These are phyloP conservation scores for Lasioglossum morio DNA, from an alignment of 2,888 invertebrate genomes.

Conservation along the genomic window DNA sequence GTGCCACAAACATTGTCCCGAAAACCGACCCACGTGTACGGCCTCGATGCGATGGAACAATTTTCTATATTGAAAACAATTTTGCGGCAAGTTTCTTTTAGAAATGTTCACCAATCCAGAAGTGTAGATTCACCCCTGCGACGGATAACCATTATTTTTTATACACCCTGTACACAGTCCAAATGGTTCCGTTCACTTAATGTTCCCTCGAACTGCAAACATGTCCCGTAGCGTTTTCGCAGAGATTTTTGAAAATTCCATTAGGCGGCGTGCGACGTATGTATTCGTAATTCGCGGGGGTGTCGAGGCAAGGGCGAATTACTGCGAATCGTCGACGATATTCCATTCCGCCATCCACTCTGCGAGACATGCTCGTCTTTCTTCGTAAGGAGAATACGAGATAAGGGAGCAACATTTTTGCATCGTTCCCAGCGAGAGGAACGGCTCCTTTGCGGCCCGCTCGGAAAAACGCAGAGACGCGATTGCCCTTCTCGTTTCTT, in stretches of 20 bases:
- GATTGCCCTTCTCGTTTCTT: slow-evolving; percentile 40
- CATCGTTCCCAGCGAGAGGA: slow-evolving; percentile 27
- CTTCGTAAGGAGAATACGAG: slow-evolving; percentile 44
- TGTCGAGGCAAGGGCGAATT: neutral
- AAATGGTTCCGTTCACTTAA: too few relatives aligned
- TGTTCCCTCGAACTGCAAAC: too few relatives aligned
- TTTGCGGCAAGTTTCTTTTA: too few relatives aligned
- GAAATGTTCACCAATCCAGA: too few relatives aligned
- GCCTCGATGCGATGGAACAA: too few relatives aligned
- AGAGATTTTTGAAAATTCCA: slow-evolving; percentile 5
- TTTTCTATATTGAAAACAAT: too few relatives aligned
- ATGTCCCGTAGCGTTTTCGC: neutral
- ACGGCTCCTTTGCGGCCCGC: slow-evolving; percentile 26
- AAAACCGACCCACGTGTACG: too few relatives aligned
- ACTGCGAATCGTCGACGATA: neutral
- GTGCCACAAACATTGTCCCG: too few relatives aligned
- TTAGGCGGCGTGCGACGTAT: neutral
- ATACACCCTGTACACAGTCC: too few relatives aligned
- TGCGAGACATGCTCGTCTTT: slow-evolving; percentile 24
- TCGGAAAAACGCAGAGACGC: slow-evolving; percentile 10
- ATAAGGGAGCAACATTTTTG: slow-evolving; percentile 47
- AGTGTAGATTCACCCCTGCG: too few relatives aligned
- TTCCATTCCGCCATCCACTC: slow-evolving; percentile 11
- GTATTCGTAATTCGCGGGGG: slow-evolving; percentile 22
- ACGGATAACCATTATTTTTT: too few relatives aligned